Evolutionary conservation across 1,140 invertebrate genomes (phyloP).

Genomic region (Leptinotarsa defecta): DNA sequence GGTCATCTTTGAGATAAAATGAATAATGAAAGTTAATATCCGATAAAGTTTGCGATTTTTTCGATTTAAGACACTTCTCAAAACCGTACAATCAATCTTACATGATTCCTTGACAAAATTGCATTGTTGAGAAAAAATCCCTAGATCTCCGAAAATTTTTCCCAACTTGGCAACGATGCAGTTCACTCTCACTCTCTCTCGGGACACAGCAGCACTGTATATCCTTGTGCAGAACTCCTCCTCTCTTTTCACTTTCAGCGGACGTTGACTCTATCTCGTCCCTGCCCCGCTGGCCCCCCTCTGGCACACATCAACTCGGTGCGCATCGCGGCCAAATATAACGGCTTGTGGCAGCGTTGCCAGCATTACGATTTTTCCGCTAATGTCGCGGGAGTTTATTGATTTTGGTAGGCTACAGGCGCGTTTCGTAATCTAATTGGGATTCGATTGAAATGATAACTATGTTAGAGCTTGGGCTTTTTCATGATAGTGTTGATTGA

Average conservation of each 20-base stretch:
- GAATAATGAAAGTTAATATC: too few species aligned
- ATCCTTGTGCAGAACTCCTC: slow-evolving; percentile 46
- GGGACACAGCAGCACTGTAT: slow-evolving; percentile 26
- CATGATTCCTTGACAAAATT: too few species aligned
- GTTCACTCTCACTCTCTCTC: slow-evolving; percentile 21
- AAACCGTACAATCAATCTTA: too few species aligned
- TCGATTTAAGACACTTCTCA: too few species aligned
- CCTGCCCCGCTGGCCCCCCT: slow-evolving; percentile 27
- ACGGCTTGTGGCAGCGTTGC: slow-evolving; percentile 34
- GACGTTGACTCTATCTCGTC: slow-evolving; percentile 42
- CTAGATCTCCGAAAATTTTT: too few species aligned
- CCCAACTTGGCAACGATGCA: too few species aligned
- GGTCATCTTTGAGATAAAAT: too few species aligned
- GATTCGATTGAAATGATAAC: neutral
- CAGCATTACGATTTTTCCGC: neutral
- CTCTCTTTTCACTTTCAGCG: slow-evolving; percentile 53
- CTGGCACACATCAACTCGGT: slow-evolving; percentile 38
- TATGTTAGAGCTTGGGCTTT: neutral
- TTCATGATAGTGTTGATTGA: too few species aligned
- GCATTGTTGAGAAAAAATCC: too few species aligned
- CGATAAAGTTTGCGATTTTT: too few species aligned
- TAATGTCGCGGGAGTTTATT: too few species aligned
- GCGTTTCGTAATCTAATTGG: slow-evolving; percentile 10
- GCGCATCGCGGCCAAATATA: slow-evolving; percentile 47
- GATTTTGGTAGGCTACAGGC: too few species aligned